Percentiles rank a stretch among this genome's conserved stretches.
Conservation (phyloP, 2,888 invertebrate genomes). For the Thymelicus sylvestris region DNA sequence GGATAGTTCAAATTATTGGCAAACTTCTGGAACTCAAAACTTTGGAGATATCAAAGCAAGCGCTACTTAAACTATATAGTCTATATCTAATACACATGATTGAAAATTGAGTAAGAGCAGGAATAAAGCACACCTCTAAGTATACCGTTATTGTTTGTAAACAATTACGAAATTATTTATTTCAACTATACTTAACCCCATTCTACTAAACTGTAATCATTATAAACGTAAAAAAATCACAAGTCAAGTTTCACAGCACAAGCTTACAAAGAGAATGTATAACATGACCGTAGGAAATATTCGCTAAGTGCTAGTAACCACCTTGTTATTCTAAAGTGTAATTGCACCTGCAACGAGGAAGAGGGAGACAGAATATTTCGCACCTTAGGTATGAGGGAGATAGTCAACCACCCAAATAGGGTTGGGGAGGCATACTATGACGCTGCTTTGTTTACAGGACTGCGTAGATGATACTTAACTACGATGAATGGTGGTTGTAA, state of each 20-base stretch:
- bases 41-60: too few relatives aligned
- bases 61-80: too few relatives aligned
- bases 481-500: constrained; percentile 13
- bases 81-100: too few relatives aligned
- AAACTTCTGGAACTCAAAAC: too few relatives aligned
- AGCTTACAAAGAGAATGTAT: constrained; percentile 26
- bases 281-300: constrained; percentile 33
- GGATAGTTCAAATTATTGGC: too few relatives aligned
- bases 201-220: neutral
- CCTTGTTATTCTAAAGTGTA: constrained; percentile 36
- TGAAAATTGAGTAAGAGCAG: too few relatives aligned
- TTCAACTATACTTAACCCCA: neutral
- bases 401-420: constrained; percentile 9
- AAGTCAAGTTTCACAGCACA: constrained; percentile 8
- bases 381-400: constrained; percentile 7
- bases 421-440: constrained; percentile 28
- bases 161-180: neutral
- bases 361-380: constrained; percentile 5
- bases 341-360: constrained; percentile 27
- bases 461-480: constrained; percentile 27
- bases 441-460: constrained; percentile 31
- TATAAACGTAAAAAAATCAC: constrained; percentile 9
- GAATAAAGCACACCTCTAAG: too few relatives aligned
- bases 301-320: constrained; percentile 36
- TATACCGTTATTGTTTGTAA: neutral